Conservation (phyloP, 2,113 vertebrate species). For the Bufo gargarizans region DNA sequence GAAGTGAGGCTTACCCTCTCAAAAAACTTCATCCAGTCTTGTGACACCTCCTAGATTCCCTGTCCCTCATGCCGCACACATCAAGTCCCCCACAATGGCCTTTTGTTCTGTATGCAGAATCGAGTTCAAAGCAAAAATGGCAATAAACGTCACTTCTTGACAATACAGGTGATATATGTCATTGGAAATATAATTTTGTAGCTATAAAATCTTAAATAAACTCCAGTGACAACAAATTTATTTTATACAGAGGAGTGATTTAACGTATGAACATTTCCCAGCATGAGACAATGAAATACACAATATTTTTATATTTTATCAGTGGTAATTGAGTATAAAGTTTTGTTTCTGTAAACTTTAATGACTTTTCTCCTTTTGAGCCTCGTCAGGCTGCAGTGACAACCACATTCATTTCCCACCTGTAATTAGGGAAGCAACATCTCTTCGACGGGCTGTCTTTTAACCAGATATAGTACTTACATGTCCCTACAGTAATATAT, state of each 20-base stretch:
- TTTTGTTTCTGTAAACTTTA: constrained; percentile 27
- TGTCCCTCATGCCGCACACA: no score
- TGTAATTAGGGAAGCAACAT: constrained; percentile 8
- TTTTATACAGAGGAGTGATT: neutral
- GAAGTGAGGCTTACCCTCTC: no score
- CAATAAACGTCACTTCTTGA: neutral
- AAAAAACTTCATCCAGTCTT: no score
- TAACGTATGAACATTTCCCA: neutral
- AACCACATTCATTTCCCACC: constrained; percentile 13
- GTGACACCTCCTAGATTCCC: no score
- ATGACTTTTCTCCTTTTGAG: constrained; percentile 24
- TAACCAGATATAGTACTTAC: constrained; percentile 8
- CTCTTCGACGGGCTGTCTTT: constrained; percentile 24
- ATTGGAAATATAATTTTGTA: neutral
- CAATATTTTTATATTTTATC: neutral
- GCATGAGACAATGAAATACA: neutral
- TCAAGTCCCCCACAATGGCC: neutral
- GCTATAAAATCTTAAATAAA: neutral
- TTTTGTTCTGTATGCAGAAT: neutral
- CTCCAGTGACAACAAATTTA: neutral
- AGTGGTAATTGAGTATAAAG: constrained; percentile 14
- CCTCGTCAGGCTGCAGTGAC: neutral
- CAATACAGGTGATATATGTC: no score
- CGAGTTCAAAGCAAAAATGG: neutral
- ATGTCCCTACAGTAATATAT: constrained; percentile 24